A percentile compares a stretch with the other conserved stretches of the same genome.
phyloP scores from a whole-genome alignment of 2,888 invertebrate genomes.

The Tachina lurida region DNA sequence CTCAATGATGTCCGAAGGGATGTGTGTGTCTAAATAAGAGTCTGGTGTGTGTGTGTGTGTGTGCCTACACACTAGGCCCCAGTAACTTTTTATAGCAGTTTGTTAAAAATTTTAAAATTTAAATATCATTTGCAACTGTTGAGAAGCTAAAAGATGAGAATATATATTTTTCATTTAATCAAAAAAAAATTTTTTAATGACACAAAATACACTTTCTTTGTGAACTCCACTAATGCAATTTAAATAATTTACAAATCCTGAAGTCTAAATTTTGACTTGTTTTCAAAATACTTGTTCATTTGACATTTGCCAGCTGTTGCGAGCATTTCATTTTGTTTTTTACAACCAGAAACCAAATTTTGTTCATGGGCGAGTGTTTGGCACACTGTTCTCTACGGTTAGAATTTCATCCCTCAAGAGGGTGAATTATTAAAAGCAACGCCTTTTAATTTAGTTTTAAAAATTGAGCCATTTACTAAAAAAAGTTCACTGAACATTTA shows the following conservation, averaged over 20 bases:
- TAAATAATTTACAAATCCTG: neutral
- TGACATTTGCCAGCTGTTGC: conserved; percentile 45
- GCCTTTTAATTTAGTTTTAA: conserved; percentile 39
- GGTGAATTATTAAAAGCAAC: conserved; percentile 32
- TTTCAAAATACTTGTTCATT: conserved; percentile 6
- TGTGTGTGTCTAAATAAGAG: too few species aligned
- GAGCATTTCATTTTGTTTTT: neutral
- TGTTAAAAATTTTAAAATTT: too few species aligned
- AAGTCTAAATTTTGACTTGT: neutral
- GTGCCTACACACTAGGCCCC: too few species aligned
- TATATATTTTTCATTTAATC: neutral
- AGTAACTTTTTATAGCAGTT: neutral
- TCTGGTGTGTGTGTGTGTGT: too few species aligned
- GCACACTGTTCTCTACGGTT: conserved; percentile 38
- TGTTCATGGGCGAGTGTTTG: conserved; percentile 12
- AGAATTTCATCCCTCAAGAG: neutral
- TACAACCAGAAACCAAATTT: conserved; percentile 21
- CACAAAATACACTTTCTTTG: neutral
- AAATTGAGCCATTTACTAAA: conserved; percentile 41
- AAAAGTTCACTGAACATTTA: conserved; percentile 53
- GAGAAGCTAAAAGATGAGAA: neutral
- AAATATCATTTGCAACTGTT: too few species aligned
- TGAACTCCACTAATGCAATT: neutral
- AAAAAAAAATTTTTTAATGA: neutral
- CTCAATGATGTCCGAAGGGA: too few species aligned